A percentile compares a stretch with the other conserved stretches of the same genome.
Evolutionary conservation across 1,140 invertebrate species (phyloP).

Genomic region (Drosophila seguyi): DNA sequence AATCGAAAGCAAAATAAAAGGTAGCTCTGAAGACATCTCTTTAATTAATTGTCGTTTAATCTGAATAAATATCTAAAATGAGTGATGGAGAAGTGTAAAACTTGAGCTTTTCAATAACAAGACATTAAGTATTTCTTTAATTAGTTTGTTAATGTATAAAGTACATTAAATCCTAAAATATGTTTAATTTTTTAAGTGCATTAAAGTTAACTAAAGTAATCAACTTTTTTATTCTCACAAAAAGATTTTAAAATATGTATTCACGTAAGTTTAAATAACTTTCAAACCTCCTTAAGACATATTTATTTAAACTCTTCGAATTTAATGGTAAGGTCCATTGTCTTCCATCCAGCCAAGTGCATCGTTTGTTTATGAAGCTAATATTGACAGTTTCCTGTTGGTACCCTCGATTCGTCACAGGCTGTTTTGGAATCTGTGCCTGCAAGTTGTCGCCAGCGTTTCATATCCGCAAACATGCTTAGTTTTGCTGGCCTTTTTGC

Average conservation of each 20-base stretch:
- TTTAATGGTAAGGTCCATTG: neutral
- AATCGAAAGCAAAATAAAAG: too few relatives aligned
- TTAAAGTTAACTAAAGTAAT: neutral
- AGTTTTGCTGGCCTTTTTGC: constrained; percentile 47
- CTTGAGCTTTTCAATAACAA: neutral
- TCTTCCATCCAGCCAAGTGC: neutral
- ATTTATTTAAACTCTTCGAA: neutral
- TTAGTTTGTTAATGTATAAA: too few relatives aligned
- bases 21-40: too few relatives aligned
- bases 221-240: neutral
- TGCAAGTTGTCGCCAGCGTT: constrained; percentile 31
- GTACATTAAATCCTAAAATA: too few relatives aligned
- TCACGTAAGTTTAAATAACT: too few relatives aligned
- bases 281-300: neutral
- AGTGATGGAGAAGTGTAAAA: neutral
- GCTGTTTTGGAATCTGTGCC: constrained; percentile 6
- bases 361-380: constrained; percentile 1
- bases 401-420: constrained; percentile 12
- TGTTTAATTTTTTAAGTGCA: too few relatives aligned
- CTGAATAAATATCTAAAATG: too few relatives aligned
- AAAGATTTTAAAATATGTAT: too few relatives aligned
- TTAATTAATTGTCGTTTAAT: too few relatives aligned
- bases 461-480: constrained; percentile 72
- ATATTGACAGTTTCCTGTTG: constrained; percentile 38
- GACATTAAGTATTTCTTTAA: neutral